Conservation (phyloP, 1,140 invertebrate genomes). For the Venturia canescens region DNA sequence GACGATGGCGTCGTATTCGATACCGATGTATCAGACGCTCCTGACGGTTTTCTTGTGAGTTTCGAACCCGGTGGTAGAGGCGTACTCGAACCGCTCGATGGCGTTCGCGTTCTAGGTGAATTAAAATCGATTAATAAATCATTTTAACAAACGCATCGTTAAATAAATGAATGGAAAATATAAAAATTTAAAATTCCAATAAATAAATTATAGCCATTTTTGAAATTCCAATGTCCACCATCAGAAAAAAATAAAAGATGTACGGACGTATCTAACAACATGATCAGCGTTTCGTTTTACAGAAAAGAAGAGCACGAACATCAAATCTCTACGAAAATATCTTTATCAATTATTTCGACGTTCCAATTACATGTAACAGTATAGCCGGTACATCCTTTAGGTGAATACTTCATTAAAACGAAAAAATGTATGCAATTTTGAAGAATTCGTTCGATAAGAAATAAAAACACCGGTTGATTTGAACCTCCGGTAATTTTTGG, state of each 20-base stretch:
- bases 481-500: not conserved
- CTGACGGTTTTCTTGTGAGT: conserved; percentile 82
- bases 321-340: no score
- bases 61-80: conserved; percentile 81
- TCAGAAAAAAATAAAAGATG: no score
- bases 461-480: not conserved
- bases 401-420: no score
- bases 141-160: not conserved
- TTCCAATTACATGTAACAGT: no score
- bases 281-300: no score
- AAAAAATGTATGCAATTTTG: no score
- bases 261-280: no score
- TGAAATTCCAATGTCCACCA: no score
- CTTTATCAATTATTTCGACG: no score
- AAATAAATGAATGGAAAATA: conserved; percentile 30
- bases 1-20: conserved; percentile 70
- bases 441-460: not conserved
- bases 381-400: no score
- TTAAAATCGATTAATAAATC: conserved; percentile 2
- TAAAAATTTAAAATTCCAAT: conserved; percentile 43
- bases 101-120: conserved; percentile 80
- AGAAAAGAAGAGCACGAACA: no score
- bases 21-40: conserved; percentile 80
- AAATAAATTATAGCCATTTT: no score
- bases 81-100: conserved; percentile 82